Conservation (phyloP, 2,113 vertebrate genomes). For the Ginglymostoma cirratum region DNA sequence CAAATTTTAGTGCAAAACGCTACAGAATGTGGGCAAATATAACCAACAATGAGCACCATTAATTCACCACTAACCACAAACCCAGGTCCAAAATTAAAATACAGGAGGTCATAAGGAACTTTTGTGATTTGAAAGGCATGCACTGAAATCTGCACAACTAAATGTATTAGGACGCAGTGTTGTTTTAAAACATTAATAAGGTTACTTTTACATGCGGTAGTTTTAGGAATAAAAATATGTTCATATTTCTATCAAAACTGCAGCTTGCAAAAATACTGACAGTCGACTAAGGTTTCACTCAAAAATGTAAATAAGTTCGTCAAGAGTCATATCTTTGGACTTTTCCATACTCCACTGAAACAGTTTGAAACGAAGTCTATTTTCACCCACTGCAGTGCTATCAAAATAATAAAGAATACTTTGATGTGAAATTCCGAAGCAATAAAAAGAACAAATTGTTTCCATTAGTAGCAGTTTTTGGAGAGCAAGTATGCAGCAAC, state of each 20-base stretch:
- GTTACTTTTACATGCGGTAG: background rate
- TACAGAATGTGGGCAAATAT: no score
- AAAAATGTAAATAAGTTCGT: background rate
- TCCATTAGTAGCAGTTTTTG: conserved; percentile 3
- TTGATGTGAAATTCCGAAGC: background rate
- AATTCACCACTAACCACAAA: no score
- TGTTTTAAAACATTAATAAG: conserved; percentile 1
- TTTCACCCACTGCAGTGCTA: background rate
- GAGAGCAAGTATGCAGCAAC: background rate
- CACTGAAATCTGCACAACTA: background rate
- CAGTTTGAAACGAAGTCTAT: background rate
- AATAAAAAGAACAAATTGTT: background rate
- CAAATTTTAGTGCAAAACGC: no score
- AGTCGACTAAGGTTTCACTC: background rate
- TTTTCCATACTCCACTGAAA: background rate
- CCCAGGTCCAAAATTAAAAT: background rate
- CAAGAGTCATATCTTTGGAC: background rate
- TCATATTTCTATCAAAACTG: background rate
- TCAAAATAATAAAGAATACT: conserved; percentile 9
- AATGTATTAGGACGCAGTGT: background rate
- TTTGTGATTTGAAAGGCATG: background rate
- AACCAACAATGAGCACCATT: no score
- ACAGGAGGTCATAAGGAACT: background rate
- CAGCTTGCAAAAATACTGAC: background rate
- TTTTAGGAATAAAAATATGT: background rate